These are phyloP conservation scores for Pseudoatta argentina DNA, from an alignment of 1,140 invertebrate genomes.

Conservation along the genomic window DNA sequence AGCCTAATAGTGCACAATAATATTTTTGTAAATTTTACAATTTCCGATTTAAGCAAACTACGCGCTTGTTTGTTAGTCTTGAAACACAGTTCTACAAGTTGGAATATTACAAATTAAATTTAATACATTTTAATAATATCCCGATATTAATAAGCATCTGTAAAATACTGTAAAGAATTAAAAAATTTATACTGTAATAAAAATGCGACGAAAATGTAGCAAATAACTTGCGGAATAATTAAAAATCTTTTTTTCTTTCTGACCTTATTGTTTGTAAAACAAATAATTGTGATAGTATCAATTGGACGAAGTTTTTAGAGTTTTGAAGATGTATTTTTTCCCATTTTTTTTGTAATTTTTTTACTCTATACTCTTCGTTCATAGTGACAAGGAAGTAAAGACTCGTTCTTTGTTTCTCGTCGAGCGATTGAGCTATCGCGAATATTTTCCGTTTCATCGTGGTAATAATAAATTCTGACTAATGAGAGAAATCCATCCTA, in stretches of 20 bases:
- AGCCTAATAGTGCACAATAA: too few species aligned
- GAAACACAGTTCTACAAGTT: too few species aligned
- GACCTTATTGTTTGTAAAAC: neutral
- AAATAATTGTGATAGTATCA: neutral
- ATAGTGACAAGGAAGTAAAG: neutral
- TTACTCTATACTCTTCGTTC: neutral
- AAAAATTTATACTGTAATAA: neutral
- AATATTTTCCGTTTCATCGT: conserved; percentile 8
- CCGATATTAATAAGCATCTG: too few species aligned
- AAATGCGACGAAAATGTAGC: neutral
- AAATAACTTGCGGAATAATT: neutral
- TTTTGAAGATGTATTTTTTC: neutral
- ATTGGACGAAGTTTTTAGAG: neutral
- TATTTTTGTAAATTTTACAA: too few species aligned
- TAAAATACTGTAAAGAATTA: too few species aligned
- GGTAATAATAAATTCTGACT: conserved; percentile 61
- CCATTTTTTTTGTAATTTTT: neutral
- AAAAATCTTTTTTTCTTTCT: neutral
- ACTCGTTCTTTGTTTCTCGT: conserved; percentile 22
- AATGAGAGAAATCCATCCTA: conserved; percentile 35
- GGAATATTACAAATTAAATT: too few species aligned
- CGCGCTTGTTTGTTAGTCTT: too few species aligned
- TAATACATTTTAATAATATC: too few species aligned
- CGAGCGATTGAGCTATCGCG: conserved; percentile 18
- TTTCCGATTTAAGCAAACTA: too few species aligned